Evolutionary conservation across 2,797 vertebrate species (phyloP).

Genomic region (Xiphorhynchus erythropygius): DNA sequence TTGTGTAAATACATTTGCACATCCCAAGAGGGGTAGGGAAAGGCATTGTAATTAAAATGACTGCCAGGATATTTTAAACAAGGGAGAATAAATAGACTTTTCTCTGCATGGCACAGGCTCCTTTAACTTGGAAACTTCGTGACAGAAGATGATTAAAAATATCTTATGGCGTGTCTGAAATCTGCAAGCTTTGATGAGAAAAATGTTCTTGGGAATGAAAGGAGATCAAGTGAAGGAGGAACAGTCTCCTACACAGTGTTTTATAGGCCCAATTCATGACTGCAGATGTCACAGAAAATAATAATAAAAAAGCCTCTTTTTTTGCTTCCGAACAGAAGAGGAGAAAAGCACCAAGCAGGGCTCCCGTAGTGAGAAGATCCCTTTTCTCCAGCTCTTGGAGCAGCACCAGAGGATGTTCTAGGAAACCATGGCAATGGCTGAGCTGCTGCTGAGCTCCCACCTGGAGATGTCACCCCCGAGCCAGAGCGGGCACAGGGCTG

Average conservation of each 20-base stretch:
- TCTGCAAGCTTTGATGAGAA: slow-evolving; percentile 62
- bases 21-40: slow-evolving; percentile 20
- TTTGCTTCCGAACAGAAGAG: not conserved
- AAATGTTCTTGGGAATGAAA: slow-evolving; percentile 58
- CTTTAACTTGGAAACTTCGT: slow-evolving; percentile 63
- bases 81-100: slow-evolving; percentile 62
- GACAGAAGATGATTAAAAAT: slow-evolving; percentile 72
- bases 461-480: not conserved
- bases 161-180: slow-evolving; percentile 62
- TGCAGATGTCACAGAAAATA: slow-evolving; percentile 47
- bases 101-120: slow-evolving; percentile 38
- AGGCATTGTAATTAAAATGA: slow-evolving; percentile 54
- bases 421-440: not conserved
- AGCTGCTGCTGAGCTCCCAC: not conserved
- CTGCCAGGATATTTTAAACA: slow-evolving; percentile 60
- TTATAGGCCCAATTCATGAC: slow-evolving; percentile 46
- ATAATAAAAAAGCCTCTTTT: not conserved
- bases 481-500: not conserved
- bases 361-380: not conserved
- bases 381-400: fast-evolving
- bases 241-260: slow-evolving; percentile 57
- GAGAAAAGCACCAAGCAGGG: not conserved
- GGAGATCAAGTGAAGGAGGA: slow-evolving; percentile 63
- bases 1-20: slow-evolving; percentile 33
- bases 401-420: not conserved